Conservation (phyloP, 2,797 vertebrate species). For the Sphaeramia orbicularis region DNA sequence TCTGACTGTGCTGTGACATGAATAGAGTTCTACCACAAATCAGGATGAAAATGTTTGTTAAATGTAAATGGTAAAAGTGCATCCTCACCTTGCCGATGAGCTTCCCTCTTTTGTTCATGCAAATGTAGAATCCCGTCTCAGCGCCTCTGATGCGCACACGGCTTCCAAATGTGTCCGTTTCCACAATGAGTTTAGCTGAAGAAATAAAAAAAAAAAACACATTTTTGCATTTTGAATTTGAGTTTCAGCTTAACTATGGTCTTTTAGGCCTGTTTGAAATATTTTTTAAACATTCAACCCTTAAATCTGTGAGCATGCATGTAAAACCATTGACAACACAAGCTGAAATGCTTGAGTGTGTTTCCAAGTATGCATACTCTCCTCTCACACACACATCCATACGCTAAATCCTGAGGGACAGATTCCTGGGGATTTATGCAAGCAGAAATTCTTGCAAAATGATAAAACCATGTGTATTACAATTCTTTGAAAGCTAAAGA, state of each 20-base stretch:
- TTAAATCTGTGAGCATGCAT: slow-evolving; percentile 7
- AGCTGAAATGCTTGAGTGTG: slow-evolving; percentile 1
- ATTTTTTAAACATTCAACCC: slow-evolving; percentile 3
- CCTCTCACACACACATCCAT: slow-evolving; percentile 40
- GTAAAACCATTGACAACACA: slow-evolving; percentile 20
- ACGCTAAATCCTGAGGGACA: slow-evolving; percentile 62
- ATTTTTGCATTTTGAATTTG: too few species aligned
- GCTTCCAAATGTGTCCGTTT: slow-evolving; percentile 94
- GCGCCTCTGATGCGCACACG: slow-evolving; percentile 94
- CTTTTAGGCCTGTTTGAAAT: background rate
- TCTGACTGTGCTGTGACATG: too few species aligned
- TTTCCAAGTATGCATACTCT: slow-evolving; percentile 21
- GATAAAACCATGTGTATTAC: slow-evolving; percentile 81
- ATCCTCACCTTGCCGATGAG: slow-evolving; percentile 92
- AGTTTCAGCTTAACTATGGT: too few species aligned
- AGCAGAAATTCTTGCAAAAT: slow-evolving; percentile 77
- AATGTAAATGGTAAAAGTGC: slow-evolving; percentile 1
- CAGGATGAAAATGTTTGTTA: too few species aligned
- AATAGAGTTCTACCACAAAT: too few species aligned
- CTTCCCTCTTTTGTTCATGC: slow-evolving; percentile 93
- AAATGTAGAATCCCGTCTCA: slow-evolving; percentile 93
- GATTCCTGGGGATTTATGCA: slow-evolving; percentile 77
- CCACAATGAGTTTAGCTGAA: slow-evolving; percentile 93
- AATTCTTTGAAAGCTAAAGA: slow-evolving; percentile 72
- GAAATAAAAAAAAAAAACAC: slow-evolving; percentile 14